Evolutionary conservation across 1,140 invertebrate genomes (phyloP).

Genomic region (Drosophila lini): DNA sequence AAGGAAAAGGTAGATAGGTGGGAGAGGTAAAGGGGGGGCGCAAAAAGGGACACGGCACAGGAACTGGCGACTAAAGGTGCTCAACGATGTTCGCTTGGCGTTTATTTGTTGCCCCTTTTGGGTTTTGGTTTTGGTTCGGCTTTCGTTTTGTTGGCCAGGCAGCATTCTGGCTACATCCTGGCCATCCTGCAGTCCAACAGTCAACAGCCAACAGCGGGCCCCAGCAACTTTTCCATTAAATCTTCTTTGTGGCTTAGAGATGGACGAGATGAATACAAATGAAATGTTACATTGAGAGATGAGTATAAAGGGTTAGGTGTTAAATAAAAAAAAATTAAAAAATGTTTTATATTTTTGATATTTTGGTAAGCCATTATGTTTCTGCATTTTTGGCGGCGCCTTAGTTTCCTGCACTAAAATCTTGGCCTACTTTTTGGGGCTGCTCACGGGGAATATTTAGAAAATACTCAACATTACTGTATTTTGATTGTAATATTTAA

Average conservation of each 20-base stretch:
- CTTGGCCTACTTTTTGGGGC: neutral
- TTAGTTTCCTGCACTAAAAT: too few species aligned
- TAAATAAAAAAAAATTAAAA: neutral
- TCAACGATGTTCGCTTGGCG: conserved; percentile 53
- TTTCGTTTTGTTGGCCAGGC: conserved; percentile 37
- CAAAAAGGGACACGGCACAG: conserved; percentile 17
- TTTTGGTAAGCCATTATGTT: too few species aligned
- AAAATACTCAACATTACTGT: neutral
- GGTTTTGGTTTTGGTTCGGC: conserved; percentile 55
- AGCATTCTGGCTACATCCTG: conserved; percentile 38
- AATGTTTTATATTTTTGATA: too few species aligned
- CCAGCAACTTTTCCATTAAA: conserved; percentile 74
- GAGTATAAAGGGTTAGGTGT: too few species aligned
- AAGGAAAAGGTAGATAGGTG: conserved; percentile 18
- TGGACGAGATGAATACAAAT: conserved; percentile 21
- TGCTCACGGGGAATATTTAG: neutral
- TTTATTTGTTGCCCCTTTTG: conserved; percentile 76
- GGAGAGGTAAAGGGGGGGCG: neutral
- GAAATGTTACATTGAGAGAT: conserved; percentile 13
- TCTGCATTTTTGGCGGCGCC: too few species aligned
- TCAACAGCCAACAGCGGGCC: conserved; percentile 34
- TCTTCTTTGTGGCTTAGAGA: conserved; percentile 54
- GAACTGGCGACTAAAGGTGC: conserved; percentile 48
- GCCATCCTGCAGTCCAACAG: conserved; percentile 38
- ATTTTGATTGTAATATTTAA: neutral